These are phyloP conservation scores for Enteromius mattozi DNA, from an alignment of 2,797 vertebrate species.

Conservation along the genomic window DNA sequence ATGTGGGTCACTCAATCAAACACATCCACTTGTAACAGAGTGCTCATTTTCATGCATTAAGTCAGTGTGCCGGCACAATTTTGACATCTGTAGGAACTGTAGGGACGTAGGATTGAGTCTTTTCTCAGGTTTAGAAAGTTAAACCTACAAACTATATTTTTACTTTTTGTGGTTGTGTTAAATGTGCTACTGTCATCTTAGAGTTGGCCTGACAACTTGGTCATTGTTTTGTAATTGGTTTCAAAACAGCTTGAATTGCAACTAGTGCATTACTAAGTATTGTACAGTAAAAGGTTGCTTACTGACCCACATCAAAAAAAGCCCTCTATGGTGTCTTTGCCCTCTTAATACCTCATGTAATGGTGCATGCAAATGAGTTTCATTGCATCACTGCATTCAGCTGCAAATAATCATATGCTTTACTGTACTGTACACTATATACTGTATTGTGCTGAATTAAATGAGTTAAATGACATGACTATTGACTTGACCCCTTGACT, in stretches of 20 bases:
- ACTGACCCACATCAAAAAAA: not conserved
- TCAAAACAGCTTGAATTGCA: not conserved
- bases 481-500: too few relatives aligned
- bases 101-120: not conserved
- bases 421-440: not conserved
- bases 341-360: not conserved
- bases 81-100: not conserved
- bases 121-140: not conserved
- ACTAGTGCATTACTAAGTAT: not conserved
- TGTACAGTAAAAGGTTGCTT: not conserved
- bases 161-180: not conserved
- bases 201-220: not conserved
- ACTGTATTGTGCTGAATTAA: not conserved
- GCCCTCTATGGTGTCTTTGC: not conserved
- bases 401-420: not conserved
- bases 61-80: not conserved
- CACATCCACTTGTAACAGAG: slow-evolving; percentile 7
- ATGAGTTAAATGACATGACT: not conserved
- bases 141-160: not conserved
- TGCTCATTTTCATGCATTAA: slow-evolving; percentile 20
- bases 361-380: not conserved
- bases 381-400: not conserved
- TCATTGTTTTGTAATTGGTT: not conserved
- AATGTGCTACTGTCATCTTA: not conserved
- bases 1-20: slow-evolving; percentile 10